Evolutionary conservation across 2,113 vertebrate genomes (phyloP).

Genomic region (Camelus dromedarius): DNA sequence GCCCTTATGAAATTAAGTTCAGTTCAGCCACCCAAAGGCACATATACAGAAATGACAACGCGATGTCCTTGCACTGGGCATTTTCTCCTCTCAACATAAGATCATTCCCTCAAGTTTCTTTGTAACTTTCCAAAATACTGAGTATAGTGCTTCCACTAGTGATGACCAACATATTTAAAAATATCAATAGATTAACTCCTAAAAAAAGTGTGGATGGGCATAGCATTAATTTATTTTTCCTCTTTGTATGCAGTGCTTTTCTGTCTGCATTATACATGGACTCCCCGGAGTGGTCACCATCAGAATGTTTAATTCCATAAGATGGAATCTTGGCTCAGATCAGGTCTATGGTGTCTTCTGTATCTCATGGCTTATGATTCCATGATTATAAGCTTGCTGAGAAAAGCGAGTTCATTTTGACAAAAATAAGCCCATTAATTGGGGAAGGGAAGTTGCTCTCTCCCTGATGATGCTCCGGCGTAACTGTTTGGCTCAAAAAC

Average conservation of each 20-base stretch:
- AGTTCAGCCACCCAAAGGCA: neutral
- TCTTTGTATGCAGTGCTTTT: neutral
- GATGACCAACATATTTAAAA: neutral
- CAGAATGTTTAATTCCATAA: neutral
- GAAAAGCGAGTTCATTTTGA: neutral
- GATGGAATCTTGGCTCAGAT: neutral
- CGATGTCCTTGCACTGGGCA: neutral
- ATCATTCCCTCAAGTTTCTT: neutral
- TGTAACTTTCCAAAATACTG: slow-evolving; percentile 11
- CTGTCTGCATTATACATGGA: neutral
- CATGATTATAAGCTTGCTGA: neutral
- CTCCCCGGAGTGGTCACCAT: neutral
- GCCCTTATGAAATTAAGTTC: neutral
- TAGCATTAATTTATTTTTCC: neutral
- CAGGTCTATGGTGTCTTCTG: neutral
- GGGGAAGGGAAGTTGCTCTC: neutral
- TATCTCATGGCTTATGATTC: neutral
- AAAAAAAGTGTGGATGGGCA: neutral
- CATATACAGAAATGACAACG: neutral
- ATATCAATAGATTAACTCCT: neutral
- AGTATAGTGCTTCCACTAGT: neutral
- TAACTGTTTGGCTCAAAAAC: slow-evolving; percentile 5
- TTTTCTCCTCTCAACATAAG: neutral
- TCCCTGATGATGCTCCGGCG: neutral
- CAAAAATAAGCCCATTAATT: neutral